Conservation (phyloP, 2,113 vertebrate species). For the Dicrurus megarhynchus region DNA sequence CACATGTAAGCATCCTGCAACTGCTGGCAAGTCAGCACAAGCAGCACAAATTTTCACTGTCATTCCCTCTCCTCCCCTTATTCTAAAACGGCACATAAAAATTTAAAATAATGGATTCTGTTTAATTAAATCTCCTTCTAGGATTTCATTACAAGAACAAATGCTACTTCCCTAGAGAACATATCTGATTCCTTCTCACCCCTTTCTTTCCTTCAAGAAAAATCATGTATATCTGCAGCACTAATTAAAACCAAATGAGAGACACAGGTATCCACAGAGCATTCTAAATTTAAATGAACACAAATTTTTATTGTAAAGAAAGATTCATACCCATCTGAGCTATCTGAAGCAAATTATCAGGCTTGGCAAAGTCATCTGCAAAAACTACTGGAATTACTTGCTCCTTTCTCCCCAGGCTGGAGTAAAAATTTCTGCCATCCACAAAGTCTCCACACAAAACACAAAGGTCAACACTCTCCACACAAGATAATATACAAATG, state of each 20-base stretch:
- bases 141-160: neutral
- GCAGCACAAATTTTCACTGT: neutral
- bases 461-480: neutral
- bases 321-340: neutral
- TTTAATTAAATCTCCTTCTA: neutral
- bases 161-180: neutral
- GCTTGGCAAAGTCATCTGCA: neutral
- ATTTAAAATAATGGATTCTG: neutral
- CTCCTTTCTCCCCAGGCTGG: neutral
- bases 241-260: neutral
- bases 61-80: neutral
- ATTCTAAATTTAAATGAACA: neutral
- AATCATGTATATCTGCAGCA: neutral
- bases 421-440: neutral
- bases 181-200: neutral
- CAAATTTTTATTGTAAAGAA: neutral
- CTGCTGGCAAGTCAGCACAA: neutral
- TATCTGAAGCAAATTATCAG: neutral
- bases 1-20: neutral
- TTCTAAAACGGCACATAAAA: neutral
- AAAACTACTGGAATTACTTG: neutral
- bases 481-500: neutral
- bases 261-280: neutral
- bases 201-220: neutral
- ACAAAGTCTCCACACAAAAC: neutral